Evolutionary conservation across 2,888 invertebrate species (phyloP).

Genomic region (Rotaria magnacalcarata): DNA sequence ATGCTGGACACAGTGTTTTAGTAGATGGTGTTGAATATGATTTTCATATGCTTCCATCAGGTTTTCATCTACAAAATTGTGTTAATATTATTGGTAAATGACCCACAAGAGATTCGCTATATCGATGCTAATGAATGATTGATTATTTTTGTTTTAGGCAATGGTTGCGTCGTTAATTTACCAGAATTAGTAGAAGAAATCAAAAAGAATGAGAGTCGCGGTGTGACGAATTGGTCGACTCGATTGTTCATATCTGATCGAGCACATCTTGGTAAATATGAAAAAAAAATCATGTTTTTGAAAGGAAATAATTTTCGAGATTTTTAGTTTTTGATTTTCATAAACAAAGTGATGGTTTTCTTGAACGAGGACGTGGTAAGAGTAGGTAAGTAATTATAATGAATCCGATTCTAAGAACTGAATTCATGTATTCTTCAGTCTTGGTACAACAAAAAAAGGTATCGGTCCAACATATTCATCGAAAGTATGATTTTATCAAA

Average conservation of each 20-base stretch:
- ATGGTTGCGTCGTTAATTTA: slow-evolving; percentile 94
- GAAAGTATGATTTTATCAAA: slow-evolving; percentile 24
- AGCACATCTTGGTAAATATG: slow-evolving; percentile 66
- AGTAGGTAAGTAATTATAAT: slow-evolving; percentile 63
- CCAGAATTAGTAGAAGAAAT: slow-evolving; percentile 91
- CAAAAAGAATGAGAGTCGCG: slow-evolving; percentile 82
- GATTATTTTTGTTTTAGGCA: slow-evolving; percentile 56
- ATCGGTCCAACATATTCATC: slow-evolving; percentile 47
- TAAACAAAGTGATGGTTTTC: slow-evolving; percentile 74
- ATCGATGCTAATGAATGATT: not conserved
- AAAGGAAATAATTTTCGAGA: not conserved
- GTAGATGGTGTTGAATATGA: slow-evolving; percentile 87
- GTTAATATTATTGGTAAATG: slow-evolving; percentile 78
- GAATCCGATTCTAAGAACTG: too few relatives aligned
- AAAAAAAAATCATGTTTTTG: slow-evolving; percentile 49
- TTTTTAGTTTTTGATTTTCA: slow-evolving; percentile 60
- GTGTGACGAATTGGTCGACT: slow-evolving; percentile 74
- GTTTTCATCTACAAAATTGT: slow-evolving; percentile 85
- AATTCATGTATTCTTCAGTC: slow-evolving; percentile 16
- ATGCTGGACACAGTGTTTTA: slow-evolving; percentile 82
- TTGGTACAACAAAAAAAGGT: slow-evolving; percentile 47
- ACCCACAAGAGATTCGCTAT: not conserved
- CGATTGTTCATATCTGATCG: slow-evolving; percentile 87
- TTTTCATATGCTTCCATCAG: slow-evolving; percentile 94
- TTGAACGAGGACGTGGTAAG: slow-evolving; percentile 72